These are phyloP conservation scores for Branchellion lobata DNA, from an alignment of 2,888 invertebrate species.

Conservation along the genomic window DNA sequence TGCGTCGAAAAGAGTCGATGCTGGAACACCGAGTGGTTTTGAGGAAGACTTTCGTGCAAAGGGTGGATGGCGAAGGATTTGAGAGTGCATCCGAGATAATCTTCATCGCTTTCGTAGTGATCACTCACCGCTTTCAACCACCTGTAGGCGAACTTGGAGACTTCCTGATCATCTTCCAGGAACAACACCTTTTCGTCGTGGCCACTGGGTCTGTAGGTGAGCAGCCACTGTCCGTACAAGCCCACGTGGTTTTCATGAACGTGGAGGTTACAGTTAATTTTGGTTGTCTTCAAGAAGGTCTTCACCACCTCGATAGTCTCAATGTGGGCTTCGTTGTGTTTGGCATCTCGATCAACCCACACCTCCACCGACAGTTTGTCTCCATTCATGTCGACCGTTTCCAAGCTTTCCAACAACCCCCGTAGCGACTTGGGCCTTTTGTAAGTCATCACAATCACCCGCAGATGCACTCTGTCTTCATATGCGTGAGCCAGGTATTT, in stretches of 20 bases:
- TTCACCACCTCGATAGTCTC: conserved; percentile 45
- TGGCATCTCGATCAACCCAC: conserved; percentile 49
- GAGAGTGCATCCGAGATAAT: conserved; percentile 54
- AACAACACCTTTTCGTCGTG: conserved; percentile 55
- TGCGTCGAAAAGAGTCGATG: conserved; percentile 45
- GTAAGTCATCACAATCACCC: conserved; percentile 52
- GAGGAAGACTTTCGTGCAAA: neutral
- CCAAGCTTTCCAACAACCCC: conserved; percentile 48
- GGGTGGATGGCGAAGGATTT: conserved; percentile 52
- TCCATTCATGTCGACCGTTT: conserved; percentile 49
- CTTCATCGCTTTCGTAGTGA: conserved; percentile 51
- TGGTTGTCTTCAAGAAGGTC: conserved; percentile 38
- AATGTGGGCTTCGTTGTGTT: conserved; percentile 40
- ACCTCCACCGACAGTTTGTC: conserved; percentile 50
- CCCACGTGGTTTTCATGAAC: conserved; percentile 51
- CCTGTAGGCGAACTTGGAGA: conserved; percentile 55
- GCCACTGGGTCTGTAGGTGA: conserved; percentile 53
- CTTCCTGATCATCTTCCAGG: conserved; percentile 56
- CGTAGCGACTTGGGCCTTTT: conserved; percentile 49
- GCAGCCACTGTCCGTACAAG: conserved; percentile 53
- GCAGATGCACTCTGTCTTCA: conserved; percentile 48
- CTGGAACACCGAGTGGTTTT: conserved; percentile 44
- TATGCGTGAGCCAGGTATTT: conserved; percentile 15
- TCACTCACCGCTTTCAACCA: conserved; percentile 55
- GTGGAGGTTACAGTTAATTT: conserved; percentile 46